phyloP scores from a whole-genome alignment of 2,113 vertebrate genomes.

The Pionites leucogaster region DNA sequence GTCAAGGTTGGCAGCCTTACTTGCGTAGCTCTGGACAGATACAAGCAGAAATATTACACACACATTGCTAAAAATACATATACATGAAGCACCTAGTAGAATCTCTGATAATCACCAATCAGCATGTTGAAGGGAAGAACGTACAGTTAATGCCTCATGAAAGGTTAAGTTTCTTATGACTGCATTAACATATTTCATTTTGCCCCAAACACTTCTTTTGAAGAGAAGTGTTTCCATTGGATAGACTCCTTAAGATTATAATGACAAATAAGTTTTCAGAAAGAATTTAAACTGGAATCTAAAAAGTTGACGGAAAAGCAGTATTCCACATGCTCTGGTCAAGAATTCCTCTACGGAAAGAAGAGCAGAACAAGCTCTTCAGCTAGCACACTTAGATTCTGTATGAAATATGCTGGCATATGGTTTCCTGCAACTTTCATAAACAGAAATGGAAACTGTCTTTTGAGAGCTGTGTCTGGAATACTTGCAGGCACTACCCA shows the following conservation, averaged over 20 bases:
- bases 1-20: background rate
- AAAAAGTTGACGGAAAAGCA: background rate
- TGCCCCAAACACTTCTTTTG: background rate
- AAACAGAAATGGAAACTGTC: background rate
- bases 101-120: background rate
- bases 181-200: background rate
- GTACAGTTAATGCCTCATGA: background rate
- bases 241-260: background rate
- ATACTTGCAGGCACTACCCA: background rate
- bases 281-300: background rate
- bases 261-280: background rate
- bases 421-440: background rate
- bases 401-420: background rate
- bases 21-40: background rate
- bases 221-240: background rate
- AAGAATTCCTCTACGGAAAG: background rate
- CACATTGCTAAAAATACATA: background rate
- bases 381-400: background rate
- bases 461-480: background rate
- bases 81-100: background rate
- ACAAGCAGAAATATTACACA: background rate
- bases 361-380: background rate
- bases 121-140: background rate
- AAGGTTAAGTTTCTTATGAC: background rate
- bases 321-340: background rate